phyloP scores from a whole-genome alignment of 2,888 invertebrate species.

The Thera obeliscata region DNA sequence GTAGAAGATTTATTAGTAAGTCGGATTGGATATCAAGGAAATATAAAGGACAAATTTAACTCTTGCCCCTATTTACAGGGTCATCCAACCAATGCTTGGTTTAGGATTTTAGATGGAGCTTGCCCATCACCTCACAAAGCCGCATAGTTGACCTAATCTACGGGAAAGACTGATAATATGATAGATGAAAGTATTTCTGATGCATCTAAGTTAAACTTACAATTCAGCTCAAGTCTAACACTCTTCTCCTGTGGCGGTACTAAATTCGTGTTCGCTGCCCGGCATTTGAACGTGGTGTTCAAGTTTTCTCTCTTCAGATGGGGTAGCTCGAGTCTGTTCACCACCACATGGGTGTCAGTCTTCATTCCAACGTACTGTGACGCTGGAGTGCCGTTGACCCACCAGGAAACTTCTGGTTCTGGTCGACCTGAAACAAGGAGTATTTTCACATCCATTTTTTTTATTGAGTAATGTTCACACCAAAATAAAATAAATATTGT shows the following conservation, averaged over 20 bases:
- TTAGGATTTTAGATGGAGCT: no score
- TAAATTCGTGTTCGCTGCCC: conserved; percentile 94
- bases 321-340: conserved; percentile 90
- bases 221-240: conserved; percentile 91
- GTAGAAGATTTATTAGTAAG: not conserved
- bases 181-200: no score
- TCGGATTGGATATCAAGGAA: not conserved
- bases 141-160: no score
- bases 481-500: no score
- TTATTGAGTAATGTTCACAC: no score
- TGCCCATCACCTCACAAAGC: no score
- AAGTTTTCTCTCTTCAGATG: conserved; percentile 90
- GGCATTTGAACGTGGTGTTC: conserved; percentile 94
- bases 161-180: no score
- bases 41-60: not conserved
- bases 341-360: conserved; percentile 89
- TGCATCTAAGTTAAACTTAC: conserved; percentile 83
- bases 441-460: no score
- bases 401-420: conserved; percentile 92
- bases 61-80: no score
- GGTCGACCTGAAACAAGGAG: conserved; percentile 87
- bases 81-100: no score
- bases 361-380: conserved; percentile 88
- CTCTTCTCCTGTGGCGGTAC: conserved; percentile 92
- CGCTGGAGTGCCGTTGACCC: conserved; percentile 88